Evolutionary conservation across 2,113 vertebrate species (phyloP), one percentile per base, ranked within the genome.

Genomic region (sheep (Ovis aries)): DNA sequence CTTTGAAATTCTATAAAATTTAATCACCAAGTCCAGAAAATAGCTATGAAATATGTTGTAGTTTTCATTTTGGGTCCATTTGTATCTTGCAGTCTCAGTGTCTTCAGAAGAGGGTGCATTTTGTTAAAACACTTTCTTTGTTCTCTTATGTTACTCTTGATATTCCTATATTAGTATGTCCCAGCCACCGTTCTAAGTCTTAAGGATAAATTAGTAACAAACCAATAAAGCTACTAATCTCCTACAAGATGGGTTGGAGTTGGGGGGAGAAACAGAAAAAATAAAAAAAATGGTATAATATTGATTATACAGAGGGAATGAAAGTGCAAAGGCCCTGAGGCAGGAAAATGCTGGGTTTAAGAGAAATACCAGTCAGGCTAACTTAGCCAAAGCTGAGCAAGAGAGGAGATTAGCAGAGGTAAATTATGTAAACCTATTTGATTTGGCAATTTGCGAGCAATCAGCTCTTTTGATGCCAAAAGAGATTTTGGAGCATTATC

Each of bases 1-100:
- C 90, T 90, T 97, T 92, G 94, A 98, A 98, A 98, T 98, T 97
- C 93, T 98, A 1, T 98, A 97, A 98, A 97, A 97, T 97, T 98
- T 98, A 97, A 98, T 98, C 98, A 95, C 91, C 59, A 95, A 94
- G 74, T 98, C 97, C 90, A 94, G 93, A 95, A 94, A 98, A 98
- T 96, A 97, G 55, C 92, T 93, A 0, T 96, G 96, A 98, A 96
- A 97, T 97, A 60, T 48, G 53, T 95, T 60, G 89, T 91, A 94
- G 85, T 97, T 98, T 98, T 94, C 91, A 95, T 95, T 91, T 93
- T 82, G 53, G 94, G 48, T 90, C 96, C 90, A 62, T 98, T 98
- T 97, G 83, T 96, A 83, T 97, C 60, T 94, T 45, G 52, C 40
- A 59, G 15, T 5, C 9, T 84, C 60, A 29, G 33, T 13, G 33